Base-by-base conservation (phyloP, 2,113 vertebrate species). In the Pedionomus torquatus region DNA sequence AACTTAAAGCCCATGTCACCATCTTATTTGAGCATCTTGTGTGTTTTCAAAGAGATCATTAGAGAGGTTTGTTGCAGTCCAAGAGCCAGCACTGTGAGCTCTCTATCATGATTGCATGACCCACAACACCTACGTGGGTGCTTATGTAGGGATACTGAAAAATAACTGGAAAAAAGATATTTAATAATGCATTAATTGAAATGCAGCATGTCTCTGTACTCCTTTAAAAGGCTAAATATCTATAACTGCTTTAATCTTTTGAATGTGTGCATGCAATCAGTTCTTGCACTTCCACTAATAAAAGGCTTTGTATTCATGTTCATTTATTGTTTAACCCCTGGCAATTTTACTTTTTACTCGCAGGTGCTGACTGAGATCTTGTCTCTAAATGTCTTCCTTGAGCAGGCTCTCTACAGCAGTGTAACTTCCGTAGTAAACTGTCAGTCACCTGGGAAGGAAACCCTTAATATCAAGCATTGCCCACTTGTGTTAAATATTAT, bases 1-100 rank as follows among this genome's bases (percentile, higher is more conserved):
- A 48, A 21, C 0, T 72, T 55, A 20, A 0, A 65, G n/a, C 17
- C 23, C 4, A 4, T 1, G 1, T 83, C 13, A 17, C 25, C 2
- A 4, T 51, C 13, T 91, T 58, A 26, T 46, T 48, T 4, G n/a
- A 8, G 21, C 20, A 10, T 75, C 17, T 17, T 18, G 6, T 71
- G 37, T 61, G 23, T 78, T 70, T 84, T 61, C 69, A 39, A 14
- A 39, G 60, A 64, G 37, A 25, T 66, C 9, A 2, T 57, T 43
- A 24, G 41, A 44, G 76, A 44, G 18, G 33, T 35, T 66, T 71
- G 17, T 48, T 78, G 35, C 25, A 55, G 17, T 87, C 31, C 13
- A 14, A 18, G 78, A 87, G 35, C 10, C 20, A 26, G 24, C 24
- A 80, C 18, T 26, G 9, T 33, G 9, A 14, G 16, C 21, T 44